Conservation (phyloP, 53 echinoderm and acorn worm genomes). For the Apostichopus leukothele region DNA sequence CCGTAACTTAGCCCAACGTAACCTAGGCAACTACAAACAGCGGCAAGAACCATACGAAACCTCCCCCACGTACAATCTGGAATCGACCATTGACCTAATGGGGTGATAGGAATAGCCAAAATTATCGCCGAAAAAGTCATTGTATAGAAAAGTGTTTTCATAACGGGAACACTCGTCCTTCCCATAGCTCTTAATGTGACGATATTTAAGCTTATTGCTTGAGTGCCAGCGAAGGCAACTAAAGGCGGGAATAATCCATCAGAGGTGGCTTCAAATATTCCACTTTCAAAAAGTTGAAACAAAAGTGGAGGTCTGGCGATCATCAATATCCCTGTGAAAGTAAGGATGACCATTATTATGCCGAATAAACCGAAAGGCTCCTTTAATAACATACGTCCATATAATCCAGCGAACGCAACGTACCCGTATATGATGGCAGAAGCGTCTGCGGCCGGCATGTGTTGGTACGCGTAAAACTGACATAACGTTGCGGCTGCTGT, state of each 20-base stretch:
- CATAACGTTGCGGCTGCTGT: neutral
- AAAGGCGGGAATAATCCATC: neutral
- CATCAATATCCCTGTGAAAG: neutral
- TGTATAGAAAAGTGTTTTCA: slow-evolving; percentile 8
- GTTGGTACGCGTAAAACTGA: slow-evolving; percentile 23
- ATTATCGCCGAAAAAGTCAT: neutral
- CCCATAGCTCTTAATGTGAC: slow-evolving; percentile 11
- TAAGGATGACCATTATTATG: slow-evolving; percentile 7
- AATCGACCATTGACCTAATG: neutral
- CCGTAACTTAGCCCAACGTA: neutral
- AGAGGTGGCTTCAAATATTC: neutral
- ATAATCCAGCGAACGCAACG: neutral
- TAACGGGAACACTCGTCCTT: neutral
- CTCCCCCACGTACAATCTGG: slow-evolving; percentile 8
- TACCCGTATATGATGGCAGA: neutral
- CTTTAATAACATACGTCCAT: slow-evolving; percentile 4
- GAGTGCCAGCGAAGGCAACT: neutral
- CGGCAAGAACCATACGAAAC: neutral
- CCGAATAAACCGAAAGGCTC: slow-evolving; percentile 5
- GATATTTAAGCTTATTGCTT: neutral
- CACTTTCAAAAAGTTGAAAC: neutral
- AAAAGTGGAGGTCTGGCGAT: slow-evolving; percentile 26
- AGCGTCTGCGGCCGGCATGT: slow-evolving; percentile 25
- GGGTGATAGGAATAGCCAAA: neutral
- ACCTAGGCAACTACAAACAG: neutral